These are phyloP conservation scores for Protonibea diacanthus DNA, from an alignment of 2,797 vertebrate species.

Conservation along the genomic window DNA sequence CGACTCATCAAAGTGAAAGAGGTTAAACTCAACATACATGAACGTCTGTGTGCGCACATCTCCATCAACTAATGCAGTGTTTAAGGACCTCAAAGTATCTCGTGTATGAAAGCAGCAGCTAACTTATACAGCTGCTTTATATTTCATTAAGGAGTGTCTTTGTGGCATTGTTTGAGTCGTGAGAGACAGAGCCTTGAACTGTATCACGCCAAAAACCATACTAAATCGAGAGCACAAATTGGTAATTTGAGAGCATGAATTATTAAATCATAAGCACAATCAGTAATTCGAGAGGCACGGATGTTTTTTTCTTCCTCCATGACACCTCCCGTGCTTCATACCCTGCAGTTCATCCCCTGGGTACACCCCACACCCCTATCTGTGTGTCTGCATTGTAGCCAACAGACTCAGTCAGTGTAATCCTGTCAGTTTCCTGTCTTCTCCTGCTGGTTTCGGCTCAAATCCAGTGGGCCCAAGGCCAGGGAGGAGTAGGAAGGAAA, in stretches of 20 bases:
- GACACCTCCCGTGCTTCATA: background rate
- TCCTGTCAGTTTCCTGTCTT: slow-evolving; percentile 72
- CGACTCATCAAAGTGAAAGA: background rate
- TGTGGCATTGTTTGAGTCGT: background rate
- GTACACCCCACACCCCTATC: background rate
- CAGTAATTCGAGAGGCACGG: background rate
- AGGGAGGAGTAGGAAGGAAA: slow-evolving; percentile 73
- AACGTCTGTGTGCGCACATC: background rate
- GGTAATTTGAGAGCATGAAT: background rate
- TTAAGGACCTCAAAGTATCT: background rate
- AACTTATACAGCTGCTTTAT: background rate
- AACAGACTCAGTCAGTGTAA: slow-evolving; percentile 63
- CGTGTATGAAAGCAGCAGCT: background rate
- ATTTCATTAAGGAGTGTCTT: background rate
- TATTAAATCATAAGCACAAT: background rate
- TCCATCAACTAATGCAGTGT: background rate
- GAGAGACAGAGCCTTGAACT: background rate
- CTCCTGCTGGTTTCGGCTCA: slow-evolving; percentile 49
- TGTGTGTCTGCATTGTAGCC: slow-evolving; percentile 33
- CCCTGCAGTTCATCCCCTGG: slow-evolving; percentile 20
- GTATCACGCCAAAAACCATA: background rate
- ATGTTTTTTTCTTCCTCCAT: background rate
- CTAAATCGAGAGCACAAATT: background rate
- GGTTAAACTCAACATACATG: background rate
- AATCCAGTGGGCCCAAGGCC: slow-evolving; percentile 55